Evolutionary conservation across 2,113 vertebrate genomes (phyloP).

Genomic region (Rhinolophus ferrumequinum): DNA sequence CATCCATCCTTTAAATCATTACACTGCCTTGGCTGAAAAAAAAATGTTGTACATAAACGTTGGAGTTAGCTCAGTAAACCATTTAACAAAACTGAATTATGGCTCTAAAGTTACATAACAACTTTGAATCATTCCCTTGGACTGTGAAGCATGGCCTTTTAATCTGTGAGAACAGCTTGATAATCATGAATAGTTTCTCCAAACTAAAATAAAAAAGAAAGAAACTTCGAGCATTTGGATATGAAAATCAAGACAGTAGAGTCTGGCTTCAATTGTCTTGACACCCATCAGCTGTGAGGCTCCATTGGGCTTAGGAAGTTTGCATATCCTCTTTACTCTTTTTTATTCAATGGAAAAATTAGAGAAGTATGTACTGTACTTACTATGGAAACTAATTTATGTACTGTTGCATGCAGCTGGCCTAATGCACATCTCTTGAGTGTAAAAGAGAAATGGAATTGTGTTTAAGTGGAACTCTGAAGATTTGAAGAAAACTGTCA

Average conservation of each 20-base stretch:
- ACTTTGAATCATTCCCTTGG: not conserved
- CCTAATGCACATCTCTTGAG: not conserved
- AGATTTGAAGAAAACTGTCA: not conserved
- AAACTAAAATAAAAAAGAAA: not conserved
- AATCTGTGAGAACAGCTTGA: conserved; percentile 7
- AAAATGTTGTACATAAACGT: not conserved
- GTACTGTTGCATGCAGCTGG: not conserved
- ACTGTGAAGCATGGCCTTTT: not conserved
- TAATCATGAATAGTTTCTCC: not conserved
- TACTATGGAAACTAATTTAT: not conserved
- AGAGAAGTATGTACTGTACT: not conserved
- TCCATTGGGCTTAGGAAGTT: not conserved
- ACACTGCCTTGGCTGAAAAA: not conserved
- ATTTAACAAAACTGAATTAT: not conserved
- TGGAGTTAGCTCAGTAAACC: not conserved
- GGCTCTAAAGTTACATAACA: not conserved
- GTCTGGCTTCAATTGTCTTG: not conserved
- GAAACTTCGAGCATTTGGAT: not conserved
- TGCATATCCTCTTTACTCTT: not conserved
- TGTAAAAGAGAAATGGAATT: not conserved
- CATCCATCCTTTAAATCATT: not conserved
- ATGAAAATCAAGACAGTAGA: not conserved
- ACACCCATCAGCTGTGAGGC: not conserved
- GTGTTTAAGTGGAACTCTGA: not conserved
- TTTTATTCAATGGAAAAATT: not conserved